These are phyloP conservation scores for Bombus ignitus DNA, from an alignment of 1,140 invertebrate genomes.

Conservation along the genomic window DNA sequence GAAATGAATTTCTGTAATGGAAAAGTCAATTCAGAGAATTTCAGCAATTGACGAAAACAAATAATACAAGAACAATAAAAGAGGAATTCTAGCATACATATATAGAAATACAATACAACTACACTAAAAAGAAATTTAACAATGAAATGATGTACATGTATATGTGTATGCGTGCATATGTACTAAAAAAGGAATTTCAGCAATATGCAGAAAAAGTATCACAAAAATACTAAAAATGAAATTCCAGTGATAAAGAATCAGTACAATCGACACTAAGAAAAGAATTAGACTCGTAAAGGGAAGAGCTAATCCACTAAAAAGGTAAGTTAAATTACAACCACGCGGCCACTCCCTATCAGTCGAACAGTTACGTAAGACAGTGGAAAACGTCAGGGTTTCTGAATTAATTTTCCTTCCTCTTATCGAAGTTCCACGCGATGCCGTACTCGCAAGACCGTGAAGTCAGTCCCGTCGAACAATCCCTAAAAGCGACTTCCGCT, in stretches of 20 bases:
- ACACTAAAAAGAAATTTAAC: not conserved
- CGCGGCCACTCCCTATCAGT: not conserved
- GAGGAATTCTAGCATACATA: too few species aligned
- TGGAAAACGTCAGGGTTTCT: not conserved
- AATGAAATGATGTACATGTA: not conserved
- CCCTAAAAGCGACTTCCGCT: slow-evolving; percentile 27
- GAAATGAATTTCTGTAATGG: too few species aligned
- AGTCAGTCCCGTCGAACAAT: slow-evolving; percentile 16
- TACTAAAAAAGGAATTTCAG: not conserved
- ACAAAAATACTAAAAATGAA: too few species aligned
- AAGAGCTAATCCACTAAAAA: not conserved
- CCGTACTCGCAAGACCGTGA: not conserved
- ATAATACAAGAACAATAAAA: too few species aligned
- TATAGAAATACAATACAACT: too few species aligned
- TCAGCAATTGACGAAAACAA: not conserved
- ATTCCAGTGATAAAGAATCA: too few species aligned
- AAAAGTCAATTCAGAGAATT: not conserved
- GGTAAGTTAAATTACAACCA: too few species aligned
- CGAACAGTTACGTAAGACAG: not conserved
- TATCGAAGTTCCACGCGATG: not conserved
- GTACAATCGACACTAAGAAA: too few species aligned
- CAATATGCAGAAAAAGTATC: too few species aligned
- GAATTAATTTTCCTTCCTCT: not conserved
- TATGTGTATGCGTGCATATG: too few species aligned
- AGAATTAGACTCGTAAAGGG: too few species aligned